Base-by-base conservation (phyloP, 2,888 invertebrate species). In the Scaptomyza parva region DNA sequence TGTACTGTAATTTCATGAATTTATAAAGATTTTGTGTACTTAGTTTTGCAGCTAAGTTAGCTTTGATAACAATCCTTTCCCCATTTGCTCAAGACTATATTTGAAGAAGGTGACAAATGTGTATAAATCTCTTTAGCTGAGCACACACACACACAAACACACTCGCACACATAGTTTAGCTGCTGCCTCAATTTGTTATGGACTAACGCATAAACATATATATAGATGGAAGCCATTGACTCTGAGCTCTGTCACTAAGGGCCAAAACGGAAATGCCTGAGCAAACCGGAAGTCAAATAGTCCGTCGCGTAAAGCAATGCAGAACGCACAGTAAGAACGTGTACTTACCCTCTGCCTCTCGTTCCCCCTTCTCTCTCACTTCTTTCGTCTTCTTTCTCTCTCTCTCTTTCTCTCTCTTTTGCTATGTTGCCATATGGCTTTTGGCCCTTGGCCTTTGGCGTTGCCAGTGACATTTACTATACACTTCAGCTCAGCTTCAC, bases 401-500 rank as follows among this genome's bases (percentile, higher is more conserved):
- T 28, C 17, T 20, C 4, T 9, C 2, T 33, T 4, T n/a, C 12
- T 33, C n/a, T 7, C 12, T 24, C 20, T 18, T 59, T 47, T 40
- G 48, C 39, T 44, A 60, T 53, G 40, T 41, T 39, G 44, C 48
- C 52, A 28, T 33, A n/a, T 52, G 52, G 47, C 35, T 51, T 39
- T 65, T 57, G 60, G 47, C 51, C 41, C 11, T 24, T 52, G 55
- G 43, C 58, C 54, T 47, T 70, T 60, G 66, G 53, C 51, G 41
- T 47, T 40, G 50, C 51, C 72, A 65, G 39, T 84, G 84, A 84
- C 84, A 86, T 88, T 84, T 84, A 78, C 85, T 84, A 73, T 84
- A 88, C 88, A 86, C 87, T 84, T 86, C 76, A 88, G 65, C 77
- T 86, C 76, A 88, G 65, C 77, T 62, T 37, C 54, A 58, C 84